Conservation (phyloP, 2,797 vertebrate genomes). For the Girardinus metallicus region DNA sequence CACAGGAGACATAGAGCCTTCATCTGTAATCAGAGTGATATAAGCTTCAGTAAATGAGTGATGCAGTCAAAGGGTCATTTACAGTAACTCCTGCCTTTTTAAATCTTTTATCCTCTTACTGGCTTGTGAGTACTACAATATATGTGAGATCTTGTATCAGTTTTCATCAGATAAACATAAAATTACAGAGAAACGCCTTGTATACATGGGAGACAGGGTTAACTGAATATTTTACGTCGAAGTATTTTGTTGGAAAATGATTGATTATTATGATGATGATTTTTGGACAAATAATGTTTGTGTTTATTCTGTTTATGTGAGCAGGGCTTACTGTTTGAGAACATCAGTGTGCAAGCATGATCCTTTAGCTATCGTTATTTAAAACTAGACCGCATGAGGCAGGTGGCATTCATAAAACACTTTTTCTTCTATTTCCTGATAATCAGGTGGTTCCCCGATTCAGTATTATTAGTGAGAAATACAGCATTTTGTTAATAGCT, state of each 20-base stretch:
- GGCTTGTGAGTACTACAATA: not conserved
- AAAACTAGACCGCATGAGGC: not conserved
- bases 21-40: constrained; percentile 13
- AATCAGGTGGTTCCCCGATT: not conserved
- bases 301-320: not conserved
- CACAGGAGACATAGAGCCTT: not conserved
- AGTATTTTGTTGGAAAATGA: too few relatives aligned
- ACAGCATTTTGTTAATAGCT: not conserved
- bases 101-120: not conserved
- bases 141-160: not conserved
- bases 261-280: too few relatives aligned
- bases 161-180: not conserved
- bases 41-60: not conserved
- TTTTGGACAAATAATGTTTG: not conserved
- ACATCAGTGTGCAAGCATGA: not conserved
- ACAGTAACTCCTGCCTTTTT: not conserved
- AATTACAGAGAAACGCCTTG: not conserved
- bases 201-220: not conserved
- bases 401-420: not conserved
- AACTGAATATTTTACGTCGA: not conserved
- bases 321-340: not conserved
- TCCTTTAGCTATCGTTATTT: not conserved
- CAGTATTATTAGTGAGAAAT: not conserved
- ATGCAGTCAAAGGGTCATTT: constrained; percentile 3
- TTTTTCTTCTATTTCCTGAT: not conserved